phyloP scores from a whole-genome alignment of 2,797 vertebrate genomes.

The Sebastes paucispinis region DNA sequence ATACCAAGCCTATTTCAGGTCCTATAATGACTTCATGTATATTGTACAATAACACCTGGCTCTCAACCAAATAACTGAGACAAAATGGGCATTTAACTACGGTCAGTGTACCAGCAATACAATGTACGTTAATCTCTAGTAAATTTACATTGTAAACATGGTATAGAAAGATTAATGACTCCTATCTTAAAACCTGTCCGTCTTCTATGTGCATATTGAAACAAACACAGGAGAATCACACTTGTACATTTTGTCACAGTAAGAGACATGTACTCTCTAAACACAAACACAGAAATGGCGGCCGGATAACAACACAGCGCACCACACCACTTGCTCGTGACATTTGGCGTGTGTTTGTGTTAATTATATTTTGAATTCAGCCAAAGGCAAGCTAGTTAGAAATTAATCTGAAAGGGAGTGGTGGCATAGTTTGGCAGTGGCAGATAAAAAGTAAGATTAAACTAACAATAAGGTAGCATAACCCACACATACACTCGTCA shows the following conservation, averaged over 20 bases:
- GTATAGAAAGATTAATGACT: background rate
- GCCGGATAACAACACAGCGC: background rate
- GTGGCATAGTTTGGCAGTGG: conserved; percentile 21
- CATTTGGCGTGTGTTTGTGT: conserved; percentile 5
- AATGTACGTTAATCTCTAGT: background rate
- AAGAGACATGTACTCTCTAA: background rate
- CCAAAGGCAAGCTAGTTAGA: conserved; percentile 1
- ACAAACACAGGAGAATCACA: background rate
- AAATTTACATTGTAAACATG: background rate
- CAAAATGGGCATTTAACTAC: background rate
- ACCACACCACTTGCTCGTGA: conserved; percentile 29
- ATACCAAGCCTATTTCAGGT: background rate
- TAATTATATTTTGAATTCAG: conserved; percentile 34
- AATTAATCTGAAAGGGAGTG: conserved; percentile 36
- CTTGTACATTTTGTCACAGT: background rate
- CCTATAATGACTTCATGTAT: background rate
- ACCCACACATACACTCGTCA: background rate
- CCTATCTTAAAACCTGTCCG: background rate
- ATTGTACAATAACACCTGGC: background rate
- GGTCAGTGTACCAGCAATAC: background rate
- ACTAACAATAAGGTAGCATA: background rate
- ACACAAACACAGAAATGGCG: background rate
- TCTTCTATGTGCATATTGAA: background rate
- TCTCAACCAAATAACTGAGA: conserved; percentile 1
- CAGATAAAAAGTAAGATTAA: conserved; percentile 24